phyloP scores from a whole-genome alignment of 2,113 vertebrate species.

The Hippolais icterina region DNA sequence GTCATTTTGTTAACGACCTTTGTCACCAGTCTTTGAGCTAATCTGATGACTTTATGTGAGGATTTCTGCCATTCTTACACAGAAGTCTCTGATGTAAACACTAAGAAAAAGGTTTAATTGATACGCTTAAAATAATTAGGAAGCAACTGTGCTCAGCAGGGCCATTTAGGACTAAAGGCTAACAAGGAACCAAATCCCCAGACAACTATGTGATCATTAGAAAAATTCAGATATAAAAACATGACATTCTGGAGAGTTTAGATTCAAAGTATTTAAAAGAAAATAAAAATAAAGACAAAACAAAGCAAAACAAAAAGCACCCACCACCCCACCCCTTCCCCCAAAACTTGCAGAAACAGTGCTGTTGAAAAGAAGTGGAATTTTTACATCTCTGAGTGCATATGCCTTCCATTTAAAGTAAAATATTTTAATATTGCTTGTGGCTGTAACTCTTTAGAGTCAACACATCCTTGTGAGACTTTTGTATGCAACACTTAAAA shows the following conservation, averaged over 20 bases:
- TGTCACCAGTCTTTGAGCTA: slow-evolving; percentile 1
- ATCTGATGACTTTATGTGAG: slow-evolving; percentile 15
- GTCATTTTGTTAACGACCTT: slow-evolving; percentile 37
- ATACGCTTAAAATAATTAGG: slow-evolving; percentile 68
- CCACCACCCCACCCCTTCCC: fast-evolving
- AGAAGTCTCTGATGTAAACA: slow-evolving; percentile 56
- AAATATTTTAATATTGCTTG: not conserved
- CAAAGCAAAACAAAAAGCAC: not conserved
- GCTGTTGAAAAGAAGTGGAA: not conserved
- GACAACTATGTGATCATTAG: slow-evolving; percentile 52
- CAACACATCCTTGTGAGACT: not conserved
- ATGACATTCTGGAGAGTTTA: slow-evolving; percentile 28
- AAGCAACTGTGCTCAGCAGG: slow-evolving; percentile 49
- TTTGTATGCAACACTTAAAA: not conserved
- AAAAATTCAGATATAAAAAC: slow-evolving; percentile 45
- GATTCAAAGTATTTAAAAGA: slow-evolving; percentile 11
- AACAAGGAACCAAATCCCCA: slow-evolving; percentile 55
- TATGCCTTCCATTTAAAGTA: not conserved
- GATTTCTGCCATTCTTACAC: not conserved
- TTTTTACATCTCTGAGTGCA: not conserved
- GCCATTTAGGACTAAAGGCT: slow-evolving; percentile 59
- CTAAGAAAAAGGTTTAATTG: slow-evolving; percentile 61
- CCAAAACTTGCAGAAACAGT: not conserved
- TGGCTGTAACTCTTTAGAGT: not conserved
- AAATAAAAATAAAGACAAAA: not conserved